A percentile compares a stretch with the other conserved stretches of the same genome.
Evolutionary conservation across 2,113 vertebrate genomes (phyloP).

Genomic region (Macheiramphus alcinus): DNA sequence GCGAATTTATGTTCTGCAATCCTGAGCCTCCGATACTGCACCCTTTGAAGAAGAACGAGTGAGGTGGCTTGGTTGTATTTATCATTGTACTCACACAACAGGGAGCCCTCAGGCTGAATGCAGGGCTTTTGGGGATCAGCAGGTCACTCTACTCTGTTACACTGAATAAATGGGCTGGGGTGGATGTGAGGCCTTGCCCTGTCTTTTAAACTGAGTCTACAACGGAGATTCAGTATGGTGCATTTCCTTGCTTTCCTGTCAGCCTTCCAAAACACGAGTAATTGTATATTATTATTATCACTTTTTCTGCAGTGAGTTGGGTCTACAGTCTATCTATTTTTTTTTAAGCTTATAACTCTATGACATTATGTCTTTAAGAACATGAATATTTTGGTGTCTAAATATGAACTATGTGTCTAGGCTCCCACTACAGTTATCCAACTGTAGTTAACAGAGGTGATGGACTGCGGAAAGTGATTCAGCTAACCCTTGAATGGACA

Average conservation of each 20-base stretch:
- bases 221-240: neutral
- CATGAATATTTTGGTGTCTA: neutral
- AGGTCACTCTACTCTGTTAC: neutral
- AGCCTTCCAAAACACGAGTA: neutral
- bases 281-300: neutral
- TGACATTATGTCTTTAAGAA: neutral
- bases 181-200: neutral
- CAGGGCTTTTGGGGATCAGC: neutral
- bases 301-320: neutral
- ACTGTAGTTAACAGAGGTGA: neutral
- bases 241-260: neutral
- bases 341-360: neutral
- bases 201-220: neutral
- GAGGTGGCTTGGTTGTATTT: neutral
- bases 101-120: neutral
- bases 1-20: neutral
- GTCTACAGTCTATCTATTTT: neutral
- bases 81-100: too few species aligned
- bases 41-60: neutral
- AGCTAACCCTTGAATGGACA: neutral
- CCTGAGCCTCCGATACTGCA: fast-evolving
- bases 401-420: neutral
- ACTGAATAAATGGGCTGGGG: neutral
- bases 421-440: neutral
- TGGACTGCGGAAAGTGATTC: neutral